Percentiles rank a stretch among this genome's conserved stretches.
Evolutionary conservation across 2,113 vertebrate species (phyloP).

Genomic region (Plecotus auritus): DNA sequence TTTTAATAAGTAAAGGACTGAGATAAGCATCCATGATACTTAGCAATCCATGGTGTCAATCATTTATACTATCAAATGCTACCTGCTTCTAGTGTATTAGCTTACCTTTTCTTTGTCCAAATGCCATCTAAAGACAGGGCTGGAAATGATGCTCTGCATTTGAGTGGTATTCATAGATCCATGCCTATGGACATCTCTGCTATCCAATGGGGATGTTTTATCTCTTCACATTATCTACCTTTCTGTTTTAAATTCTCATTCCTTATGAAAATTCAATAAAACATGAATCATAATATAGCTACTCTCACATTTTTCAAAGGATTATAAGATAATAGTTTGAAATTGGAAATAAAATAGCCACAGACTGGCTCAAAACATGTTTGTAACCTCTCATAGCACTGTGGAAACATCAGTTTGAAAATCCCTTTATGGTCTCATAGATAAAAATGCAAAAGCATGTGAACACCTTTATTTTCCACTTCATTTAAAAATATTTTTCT

Average conservation of each 20-base stretch:
- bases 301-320: background rate
- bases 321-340: background rate
- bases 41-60: slow-evolving; percentile 46
- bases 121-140: background rate
- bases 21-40: slow-evolving; percentile 23
- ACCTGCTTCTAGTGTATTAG: background rate
- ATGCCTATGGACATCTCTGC: background rate
- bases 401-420: background rate
- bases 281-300: background rate
- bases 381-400: background rate
- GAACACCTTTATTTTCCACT: background rate
- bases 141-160: background rate
- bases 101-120: slow-evolving; percentile 45
- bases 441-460: background rate
- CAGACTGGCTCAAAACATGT: background rate
- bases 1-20: slow-evolving; percentile 68
- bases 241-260: slow-evolving; percentile 5
- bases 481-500: background rate
- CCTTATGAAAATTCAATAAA: slow-evolving; percentile 38
- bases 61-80: slow-evolving; percentile 42
- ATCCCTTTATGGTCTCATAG: background rate
- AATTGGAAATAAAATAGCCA: background rate
- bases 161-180: background rate
- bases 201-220: background rate
- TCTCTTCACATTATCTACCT: background rate